Base-by-base conservation (phyloP, 2,888 invertebrate species). In the Trachelus tabidus region DNA sequence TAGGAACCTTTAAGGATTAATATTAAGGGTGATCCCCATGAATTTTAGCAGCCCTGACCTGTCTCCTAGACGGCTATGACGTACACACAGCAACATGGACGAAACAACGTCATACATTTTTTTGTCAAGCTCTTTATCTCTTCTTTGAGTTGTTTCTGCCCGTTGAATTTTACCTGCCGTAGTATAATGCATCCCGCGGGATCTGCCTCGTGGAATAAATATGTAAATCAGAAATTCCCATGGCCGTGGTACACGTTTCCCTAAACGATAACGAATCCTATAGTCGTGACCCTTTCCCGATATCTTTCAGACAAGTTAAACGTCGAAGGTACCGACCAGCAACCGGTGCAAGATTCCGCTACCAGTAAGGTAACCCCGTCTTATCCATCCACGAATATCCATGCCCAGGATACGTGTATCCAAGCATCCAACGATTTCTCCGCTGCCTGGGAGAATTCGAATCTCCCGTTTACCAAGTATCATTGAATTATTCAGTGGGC, bases 131-230 rank as follows among this genome's bases (percentile, higher is more conserved):
- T 23, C 56, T 56, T 56, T 56, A 56, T 56, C 56, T 56, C 56
- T 56, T 23, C 56, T 56, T 56, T 9, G 9, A 56, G 56, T 56
- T 56, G 56, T 23, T 56, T 56, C 56, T 56, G 2, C 56, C 56
- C 23, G 56, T 56, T 15, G 56, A 56, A 56, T 56, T 56, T 56
- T 56, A 56, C 9, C 23, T 56, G 56, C 56, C 23, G 9, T 23
- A 9, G 56, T 56, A 23, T 56, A 56, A 84, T 87, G 85, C 85
- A 84, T 85, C 84, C 81, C 78, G 75, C 69, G 81, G 80, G 84
- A 89, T 89, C 87, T 87, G 82, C 81, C 81, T 89, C 89, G 87
- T 88, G 87, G 86, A 89, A 89, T 90, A 90, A 90, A 89, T 90
- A 90, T 90, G 89, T 87, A 90, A 90, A 90, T 90, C 85, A 80